Conservation (phyloP, 2,797 vertebrate genomes). For the Oceanodroma leucorhoa region DNA sequence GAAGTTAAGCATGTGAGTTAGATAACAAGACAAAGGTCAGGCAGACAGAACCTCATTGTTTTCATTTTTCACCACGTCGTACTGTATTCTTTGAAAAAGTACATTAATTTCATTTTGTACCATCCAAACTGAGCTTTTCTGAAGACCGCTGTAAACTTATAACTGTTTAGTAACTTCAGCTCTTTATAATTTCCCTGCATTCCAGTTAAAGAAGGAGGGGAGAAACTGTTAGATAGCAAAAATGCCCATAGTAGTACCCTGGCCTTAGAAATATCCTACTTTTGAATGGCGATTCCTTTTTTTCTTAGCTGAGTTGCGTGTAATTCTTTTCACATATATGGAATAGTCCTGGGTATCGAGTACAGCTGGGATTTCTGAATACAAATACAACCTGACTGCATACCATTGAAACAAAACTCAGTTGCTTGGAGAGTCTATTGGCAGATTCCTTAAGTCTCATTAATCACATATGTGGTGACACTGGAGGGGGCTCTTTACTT, state of each 20-base stretch:
- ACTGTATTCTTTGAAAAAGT: not conserved
- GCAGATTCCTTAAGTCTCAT: slow-evolving; percentile 70
- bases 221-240: not conserved
- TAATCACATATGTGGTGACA: slow-evolving; percentile 66
- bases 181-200: not conserved
- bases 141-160: not conserved
- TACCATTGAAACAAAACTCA: slow-evolving; percentile 60
- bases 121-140: not conserved
- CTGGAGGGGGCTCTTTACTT: slow-evolving; percentile 64
- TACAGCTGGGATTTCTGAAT: slow-evolving; percentile 67
- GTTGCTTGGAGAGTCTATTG: slow-evolving; percentile 73
- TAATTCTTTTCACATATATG: slow-evolving; percentile 60
- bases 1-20: not conserved
- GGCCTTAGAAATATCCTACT: not conserved
- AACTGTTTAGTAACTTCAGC: not conserved
- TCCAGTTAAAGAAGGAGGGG: not conserved
- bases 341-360: slow-evolving; percentile 33
- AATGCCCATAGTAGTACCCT: not conserved
- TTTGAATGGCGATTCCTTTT: slow-evolving; percentile 1
- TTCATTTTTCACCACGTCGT: not conserved
- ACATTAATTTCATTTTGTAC: not conserved
- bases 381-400: slow-evolving; percentile 67
- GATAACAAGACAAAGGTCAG: not conserved
- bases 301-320: not conserved
- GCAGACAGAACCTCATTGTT: not conserved